Evolutionary conservation across 2,113 vertebrate genomes (phyloP).

Genomic region (Eulacestoma nigropectus): DNA sequence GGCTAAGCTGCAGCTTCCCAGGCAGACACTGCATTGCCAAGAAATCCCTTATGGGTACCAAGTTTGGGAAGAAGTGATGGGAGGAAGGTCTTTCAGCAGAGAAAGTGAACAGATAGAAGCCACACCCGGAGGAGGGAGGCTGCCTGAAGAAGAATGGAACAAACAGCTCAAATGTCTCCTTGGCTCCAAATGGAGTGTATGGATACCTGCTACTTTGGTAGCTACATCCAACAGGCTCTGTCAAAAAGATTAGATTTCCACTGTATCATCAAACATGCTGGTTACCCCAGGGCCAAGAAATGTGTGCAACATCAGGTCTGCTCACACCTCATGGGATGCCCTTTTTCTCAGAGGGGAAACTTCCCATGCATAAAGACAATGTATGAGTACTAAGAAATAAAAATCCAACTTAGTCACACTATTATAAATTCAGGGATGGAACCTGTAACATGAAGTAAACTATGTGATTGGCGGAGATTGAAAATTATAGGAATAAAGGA

Average conservation of each 20-base stretch:
- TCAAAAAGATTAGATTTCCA: neutral
- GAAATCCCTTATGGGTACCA: neutral
- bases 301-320: neutral
- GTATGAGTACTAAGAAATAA: neutral
- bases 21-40: neutral
- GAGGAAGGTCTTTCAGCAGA: neutral
- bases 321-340: neutral
- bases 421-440: neutral
- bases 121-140: neutral
- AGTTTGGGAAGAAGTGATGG: neutral
- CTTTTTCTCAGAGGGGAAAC: neutral
- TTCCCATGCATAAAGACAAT: neutral
- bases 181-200: neutral
- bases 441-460: neutral
- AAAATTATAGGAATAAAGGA: neutral
- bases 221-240: neutral
- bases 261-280: neutral
- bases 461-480: neutral
- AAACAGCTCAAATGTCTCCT: neutral
- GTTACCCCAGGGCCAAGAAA: neutral
- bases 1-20: neutral
- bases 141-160: neutral
- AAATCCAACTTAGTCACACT: neutral
- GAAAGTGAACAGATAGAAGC: neutral
- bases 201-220: neutral